Evolutionary conservation across 1,140 invertebrate genomes (phyloP).

Genomic region (Brachionus paranguensis): DNA sequence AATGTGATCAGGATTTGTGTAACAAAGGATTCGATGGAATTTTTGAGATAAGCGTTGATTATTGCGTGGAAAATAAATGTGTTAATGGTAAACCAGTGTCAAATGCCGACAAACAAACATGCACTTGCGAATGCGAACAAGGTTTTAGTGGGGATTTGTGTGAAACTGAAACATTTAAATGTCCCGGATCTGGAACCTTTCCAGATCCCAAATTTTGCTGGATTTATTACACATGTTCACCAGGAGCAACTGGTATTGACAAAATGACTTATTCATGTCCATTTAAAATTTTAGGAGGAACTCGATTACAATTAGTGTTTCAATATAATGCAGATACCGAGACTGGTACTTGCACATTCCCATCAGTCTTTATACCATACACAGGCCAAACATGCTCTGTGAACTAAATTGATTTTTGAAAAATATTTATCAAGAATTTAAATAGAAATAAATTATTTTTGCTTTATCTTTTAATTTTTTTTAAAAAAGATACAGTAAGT

Average conservation of each 20-base stretch:
- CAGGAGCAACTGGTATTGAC: not conserved
- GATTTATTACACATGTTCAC: not conserved
- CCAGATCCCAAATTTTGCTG: constrained; percentile 13
- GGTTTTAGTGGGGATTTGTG: not conserved
- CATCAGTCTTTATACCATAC: not conserved
- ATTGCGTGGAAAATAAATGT: not conserved
- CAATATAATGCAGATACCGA: not conserved
- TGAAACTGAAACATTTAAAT: not conserved
- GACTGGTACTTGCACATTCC: not conserved
- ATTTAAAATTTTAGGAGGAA: not conserved
- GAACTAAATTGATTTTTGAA: not conserved
- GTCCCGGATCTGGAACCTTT: not conserved
- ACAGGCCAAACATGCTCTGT: not conserved
- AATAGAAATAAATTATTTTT: not conserved
- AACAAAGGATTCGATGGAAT: constrained; percentile 83
- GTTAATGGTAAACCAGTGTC: not conserved
- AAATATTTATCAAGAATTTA: not conserved
- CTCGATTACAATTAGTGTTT: not conserved
- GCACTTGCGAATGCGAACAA: not conserved
- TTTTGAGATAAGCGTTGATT: constrained; percentile 47
- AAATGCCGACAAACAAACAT: not conserved
- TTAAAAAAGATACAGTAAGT: not conserved
- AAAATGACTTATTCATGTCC: not conserved
- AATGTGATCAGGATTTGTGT: constrained; percentile 73
- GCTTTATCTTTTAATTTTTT: not conserved